Conservation (phyloP, 1,140 invertebrate genomes). For the Glomeris maerens region DNA sequence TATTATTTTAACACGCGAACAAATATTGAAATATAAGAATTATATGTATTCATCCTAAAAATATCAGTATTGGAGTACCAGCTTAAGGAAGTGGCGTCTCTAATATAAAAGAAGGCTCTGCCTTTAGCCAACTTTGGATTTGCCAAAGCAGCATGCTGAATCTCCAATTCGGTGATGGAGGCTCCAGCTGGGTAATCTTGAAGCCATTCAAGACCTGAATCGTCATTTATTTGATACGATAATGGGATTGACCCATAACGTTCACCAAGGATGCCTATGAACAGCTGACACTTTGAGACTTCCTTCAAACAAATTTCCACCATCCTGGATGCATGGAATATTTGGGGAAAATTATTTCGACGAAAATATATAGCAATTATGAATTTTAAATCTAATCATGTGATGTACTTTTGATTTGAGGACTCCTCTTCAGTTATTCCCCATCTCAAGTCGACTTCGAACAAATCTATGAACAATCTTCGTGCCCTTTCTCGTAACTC, state of each 20-base stretch:
- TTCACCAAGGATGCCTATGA: slow-evolving; percentile 34
- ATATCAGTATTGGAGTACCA: slow-evolving; percentile 5
- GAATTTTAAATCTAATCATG: slow-evolving; percentile 4
- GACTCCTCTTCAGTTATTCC: slow-evolving; percentile 34
- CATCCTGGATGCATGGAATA: slow-evolving; percentile 14
- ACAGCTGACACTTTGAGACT: slow-evolving; percentile 31
- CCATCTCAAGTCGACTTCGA: slow-evolving; percentile 37
- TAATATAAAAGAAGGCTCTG: slow-evolving; percentile 32
- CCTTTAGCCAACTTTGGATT: slow-evolving; percentile 18
- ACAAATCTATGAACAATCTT: slow-evolving; percentile 27
- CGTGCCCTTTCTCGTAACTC: slow-evolving; percentile 24
- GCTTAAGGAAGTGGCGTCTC: slow-evolving; percentile 22
- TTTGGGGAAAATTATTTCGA: slow-evolving; percentile 9
- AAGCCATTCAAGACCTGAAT: slow-evolving; percentile 30
- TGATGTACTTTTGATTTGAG: slow-evolving; percentile 24
- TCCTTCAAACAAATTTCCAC: slow-evolving; percentile 33
- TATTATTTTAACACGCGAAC: slow-evolving; percentile 21
- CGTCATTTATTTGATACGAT: slow-evolving; percentile 21
- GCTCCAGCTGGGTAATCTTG: slow-evolving; percentile 26
- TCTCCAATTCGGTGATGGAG: slow-evolving; percentile 36
- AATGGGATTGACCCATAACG: slow-evolving; percentile 25
- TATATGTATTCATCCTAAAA: slow-evolving; percentile 10
- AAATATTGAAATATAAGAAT: slow-evolving; percentile 18
- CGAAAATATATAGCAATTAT: neutral
- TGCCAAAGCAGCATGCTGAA: slow-evolving; percentile 27